A percentile compares a stretch with the other conserved stretches of the same genome.
Conservation (phyloP, 2,797 vertebrate genomes). For the Lagocephalus sceleratus region DNA sequence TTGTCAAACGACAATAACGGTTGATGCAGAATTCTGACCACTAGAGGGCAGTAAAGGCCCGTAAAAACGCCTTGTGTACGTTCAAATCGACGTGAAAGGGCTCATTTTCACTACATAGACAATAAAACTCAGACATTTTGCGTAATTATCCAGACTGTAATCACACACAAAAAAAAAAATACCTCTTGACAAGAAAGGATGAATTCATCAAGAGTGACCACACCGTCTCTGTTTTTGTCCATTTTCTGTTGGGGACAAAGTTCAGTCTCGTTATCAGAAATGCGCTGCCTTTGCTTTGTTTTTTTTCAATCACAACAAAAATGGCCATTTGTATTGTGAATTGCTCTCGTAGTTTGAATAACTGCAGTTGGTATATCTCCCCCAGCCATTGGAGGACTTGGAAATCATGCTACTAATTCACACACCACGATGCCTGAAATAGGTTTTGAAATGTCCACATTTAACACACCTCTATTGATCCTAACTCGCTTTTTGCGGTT, state of each 20-base stretch:
- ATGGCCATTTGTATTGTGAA: no score
- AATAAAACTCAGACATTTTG: no score
- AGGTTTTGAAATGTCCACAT: not conserved
- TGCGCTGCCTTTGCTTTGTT: no score
- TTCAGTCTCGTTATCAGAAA: no score
- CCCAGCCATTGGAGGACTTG: not conserved
- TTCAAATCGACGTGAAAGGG: not conserved
- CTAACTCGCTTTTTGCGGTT: not conserved
- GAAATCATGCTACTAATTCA: not conserved
- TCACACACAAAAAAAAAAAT: conserved; percentile 17
- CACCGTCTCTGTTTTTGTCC: conserved; percentile 98
- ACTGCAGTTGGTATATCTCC: no score
- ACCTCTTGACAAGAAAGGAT: conserved; percentile 96
- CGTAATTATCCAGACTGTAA: no score
- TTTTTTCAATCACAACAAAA: no score
- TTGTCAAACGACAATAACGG: conserved; percentile 16
- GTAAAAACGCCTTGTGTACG: conserved; percentile 6
- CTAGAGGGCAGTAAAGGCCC: conserved; percentile 49
- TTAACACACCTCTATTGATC: not conserved
- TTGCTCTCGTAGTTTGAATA: no score
- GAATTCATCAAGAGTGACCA: conserved; percentile 97
- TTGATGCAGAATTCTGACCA: conserved; percentile 44
- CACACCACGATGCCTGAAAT: not conserved
- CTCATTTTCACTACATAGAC: no score
- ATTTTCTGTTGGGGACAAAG: conserved; percentile 84